phyloP scores from a whole-genome alignment of 1,140 invertebrate genomes.

The Homalodisca vitripennis region DNA sequence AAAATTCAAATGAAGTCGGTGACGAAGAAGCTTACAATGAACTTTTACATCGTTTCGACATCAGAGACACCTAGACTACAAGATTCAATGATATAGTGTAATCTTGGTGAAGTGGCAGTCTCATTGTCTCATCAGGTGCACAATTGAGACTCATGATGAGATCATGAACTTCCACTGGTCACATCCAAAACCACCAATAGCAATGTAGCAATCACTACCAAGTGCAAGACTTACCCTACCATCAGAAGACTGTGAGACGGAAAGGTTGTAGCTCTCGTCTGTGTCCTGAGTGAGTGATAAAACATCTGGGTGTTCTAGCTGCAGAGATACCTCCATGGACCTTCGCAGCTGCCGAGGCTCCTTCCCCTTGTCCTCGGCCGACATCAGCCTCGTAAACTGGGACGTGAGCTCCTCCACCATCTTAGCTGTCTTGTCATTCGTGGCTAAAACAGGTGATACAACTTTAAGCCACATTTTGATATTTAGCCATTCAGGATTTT shows the following conservation, averaged over 20 bases:
- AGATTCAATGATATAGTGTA: not conserved
- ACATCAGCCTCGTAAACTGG: conserved; percentile 8
- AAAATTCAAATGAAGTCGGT: too few species aligned
- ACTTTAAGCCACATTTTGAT: too few species aligned
- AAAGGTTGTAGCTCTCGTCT: conserved; percentile 68
- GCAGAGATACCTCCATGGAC: conserved; percentile 42
- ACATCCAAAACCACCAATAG: not conserved
- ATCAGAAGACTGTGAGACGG: conserved; percentile 51
- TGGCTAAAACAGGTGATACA: too few species aligned
- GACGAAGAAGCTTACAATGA: too few species aligned
- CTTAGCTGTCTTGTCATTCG: conserved; percentile 40
- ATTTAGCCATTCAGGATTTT: too few species aligned
- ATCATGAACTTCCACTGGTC: not conserved
- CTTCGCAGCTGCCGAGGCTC: not conserved
- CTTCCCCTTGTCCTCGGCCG: not conserved
- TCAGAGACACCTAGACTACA: not conserved
- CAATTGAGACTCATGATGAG: not conserved
- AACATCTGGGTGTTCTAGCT: conserved; percentile 42
- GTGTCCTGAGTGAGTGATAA: conserved; percentile 58
- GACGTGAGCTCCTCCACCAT: conserved; percentile 26
- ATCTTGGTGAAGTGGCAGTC: not conserved
- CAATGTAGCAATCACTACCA: not conserved
- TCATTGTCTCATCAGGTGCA: not conserved
- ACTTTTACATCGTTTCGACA: not conserved
- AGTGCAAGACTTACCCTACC: conserved; percentile 47